phyloP scores from a whole-genome alignment of 2,113 vertebrate genomes.

The Lycaon pictus region DNA sequence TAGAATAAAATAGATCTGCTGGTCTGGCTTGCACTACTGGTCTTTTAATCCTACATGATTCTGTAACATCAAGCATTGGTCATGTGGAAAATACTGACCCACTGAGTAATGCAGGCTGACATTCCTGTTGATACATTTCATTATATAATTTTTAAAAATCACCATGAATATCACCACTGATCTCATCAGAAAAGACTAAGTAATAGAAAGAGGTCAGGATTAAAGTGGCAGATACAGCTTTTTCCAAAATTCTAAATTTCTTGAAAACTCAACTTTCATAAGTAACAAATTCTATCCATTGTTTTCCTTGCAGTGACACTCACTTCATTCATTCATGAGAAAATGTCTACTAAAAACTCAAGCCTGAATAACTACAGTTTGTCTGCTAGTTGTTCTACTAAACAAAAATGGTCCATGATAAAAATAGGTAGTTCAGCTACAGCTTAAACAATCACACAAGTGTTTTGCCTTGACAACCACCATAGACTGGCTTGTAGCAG shows the following conservation, averaged over 20 bases:
- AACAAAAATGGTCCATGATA: not conserved
- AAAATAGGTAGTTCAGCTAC: not conserved
- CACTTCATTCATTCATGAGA: conserved; percentile 10
- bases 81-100: not conserved
- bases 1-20: not conserved
- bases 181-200: conserved; percentile 25
- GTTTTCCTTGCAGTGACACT: not conserved
- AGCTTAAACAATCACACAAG: not conserved
- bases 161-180: not conserved
- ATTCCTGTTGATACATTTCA: not conserved
- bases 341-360: not conserved
- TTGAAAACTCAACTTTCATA: conserved; percentile 54
- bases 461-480: not conserved
- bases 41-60: conserved; percentile 7
- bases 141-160: not conserved
- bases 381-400: not conserved
- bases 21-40: not conserved
- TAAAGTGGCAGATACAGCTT: not conserved
- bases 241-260: conserved; percentile 26
- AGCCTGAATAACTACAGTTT: not conserved
- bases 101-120: not conserved
- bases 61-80: not conserved
- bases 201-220: conserved; percentile 21
- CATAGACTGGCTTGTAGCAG: not conserved
- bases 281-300: not conserved